Evolutionary conservation across 2,888 invertebrate genomes (phyloP), one percentile per base, ranked within the genome.

Genomic region (Synergus japonicus): DNA sequence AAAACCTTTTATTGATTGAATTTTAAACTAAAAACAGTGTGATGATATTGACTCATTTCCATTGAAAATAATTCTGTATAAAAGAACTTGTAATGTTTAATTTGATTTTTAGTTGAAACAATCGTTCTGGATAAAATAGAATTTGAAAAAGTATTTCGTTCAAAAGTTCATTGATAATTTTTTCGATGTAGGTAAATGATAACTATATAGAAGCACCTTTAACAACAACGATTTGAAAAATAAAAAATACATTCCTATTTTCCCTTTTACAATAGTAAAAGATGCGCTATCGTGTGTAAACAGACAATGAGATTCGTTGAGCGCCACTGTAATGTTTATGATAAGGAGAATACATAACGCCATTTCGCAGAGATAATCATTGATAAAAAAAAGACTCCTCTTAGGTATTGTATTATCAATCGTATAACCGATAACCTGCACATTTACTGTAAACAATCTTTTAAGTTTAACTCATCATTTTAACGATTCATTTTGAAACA

Each of bases 341-440:
- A 83, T 82, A 83, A 82, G 41, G 43, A 18, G 76, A 44, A 65
- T 78, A 79, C 77, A 78, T 83, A 81, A 78, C 79, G 84, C 78
- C 77, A 79, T 79, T 84, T 81, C 69, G 73, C 63, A 22, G 54
- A 60, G 79, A 82, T 84, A 78, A 85, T 83, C 78, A 73, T 76
- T 76, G 84, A 84, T 83, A 83, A 81, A 66, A 49, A 22, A 76
- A 86, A 87, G 87, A 82, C 73, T 78, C 83, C 85, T 84, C 88
- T 90, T 93, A 87, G 89, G 93, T 90, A 85, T 93, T 93, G 92
- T 93, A 60, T 60, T 60, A 60, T 18, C 60, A 73, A 73, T 93
- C 91, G 77, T 78, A 76, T 76, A 80, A 78, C 69, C 63, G 84
- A 85, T 84, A 84, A 82, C 80, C 79, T 81, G 79, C 64, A 78